phyloP scores from a whole-genome alignment of 2,888 invertebrate species.

The Rotaria magnacalcarata region DNA sequence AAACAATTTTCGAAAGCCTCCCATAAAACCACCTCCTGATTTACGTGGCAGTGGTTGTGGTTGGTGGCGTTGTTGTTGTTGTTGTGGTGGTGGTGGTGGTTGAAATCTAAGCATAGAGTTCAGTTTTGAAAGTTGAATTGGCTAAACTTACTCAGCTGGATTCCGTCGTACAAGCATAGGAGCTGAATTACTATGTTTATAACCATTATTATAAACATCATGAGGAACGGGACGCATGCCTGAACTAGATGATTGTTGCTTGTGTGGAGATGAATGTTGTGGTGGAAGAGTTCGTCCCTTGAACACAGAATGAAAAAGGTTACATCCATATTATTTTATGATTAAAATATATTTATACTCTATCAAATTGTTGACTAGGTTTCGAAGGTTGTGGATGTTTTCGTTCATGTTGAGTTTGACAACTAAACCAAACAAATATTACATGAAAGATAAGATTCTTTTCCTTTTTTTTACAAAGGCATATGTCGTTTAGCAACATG shows the following conservation, averaged over 20 bases:
- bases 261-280: neutral
- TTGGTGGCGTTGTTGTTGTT: neutral
- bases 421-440: neutral
- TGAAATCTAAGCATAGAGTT: neutral
- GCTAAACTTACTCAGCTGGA: neutral
- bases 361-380: slow-evolving; percentile 20
- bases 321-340: no score
- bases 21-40: neutral
- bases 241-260: neutral
- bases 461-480: slow-evolving; percentile 64
- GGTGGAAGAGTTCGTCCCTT: neutral
- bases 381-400: neutral
- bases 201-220: neutral
- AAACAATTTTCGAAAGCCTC: neutral
- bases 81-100: neutral
- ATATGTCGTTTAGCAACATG: slow-evolving; percentile 89
- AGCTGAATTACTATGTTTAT: neutral
- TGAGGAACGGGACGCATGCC: neutral
- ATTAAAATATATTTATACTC: neutral
- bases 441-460: no score
- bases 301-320: no score
- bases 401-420: neutral
- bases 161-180: neutral
- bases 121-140: neutral
- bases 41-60: neutral